Evolutionary conservation across 2,888 invertebrate species (phyloP).

Genomic region (Chrysomela aeneicollis): DNA sequence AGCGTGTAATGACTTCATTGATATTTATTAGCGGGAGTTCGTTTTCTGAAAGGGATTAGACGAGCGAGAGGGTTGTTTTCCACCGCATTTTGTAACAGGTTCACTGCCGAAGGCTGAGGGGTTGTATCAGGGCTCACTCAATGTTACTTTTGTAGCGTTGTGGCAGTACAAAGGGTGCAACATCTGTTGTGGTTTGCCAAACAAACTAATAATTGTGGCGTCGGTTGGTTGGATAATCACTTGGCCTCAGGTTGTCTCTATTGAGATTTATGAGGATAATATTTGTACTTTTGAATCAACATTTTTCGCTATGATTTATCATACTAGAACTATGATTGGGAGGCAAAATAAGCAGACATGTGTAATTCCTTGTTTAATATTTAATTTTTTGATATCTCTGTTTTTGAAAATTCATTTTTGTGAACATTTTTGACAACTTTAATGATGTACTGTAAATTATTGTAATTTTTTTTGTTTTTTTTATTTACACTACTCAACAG

Average conservation of each 20-base stretch:
- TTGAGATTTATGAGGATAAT: constrained; percentile 30
- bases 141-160: constrained; percentile 43
- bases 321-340: too few species aligned
- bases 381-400: too few species aligned
- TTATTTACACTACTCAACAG: too few species aligned
- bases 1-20: constrained; percentile 45
- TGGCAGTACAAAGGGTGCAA: constrained; percentile 45
- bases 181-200: constrained; percentile 52
- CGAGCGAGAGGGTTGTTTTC: constrained; percentile 30
- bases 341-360: too few species aligned
- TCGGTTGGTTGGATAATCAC: constrained; percentile 32
- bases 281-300: neutral
- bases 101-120: constrained; percentile 26
- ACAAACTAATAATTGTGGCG: constrained; percentile 45
- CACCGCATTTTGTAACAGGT: constrained; percentile 29
- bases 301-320: too few species aligned
- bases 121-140: constrained; percentile 18
- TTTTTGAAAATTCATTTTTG: too few species aligned
- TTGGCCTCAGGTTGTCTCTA: constrained; percentile 35
- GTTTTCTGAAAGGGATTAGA: constrained; percentile 43
- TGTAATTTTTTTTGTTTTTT: too few species aligned
- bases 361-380: too few species aligned
- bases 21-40: constrained; percentile 43
- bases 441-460: too few species aligned
- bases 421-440: too few species aligned